A percentile compares a stretch with the other conserved stretches of the same genome.
Conservation (phyloP, 2,888 invertebrate species). For the Patella pellucida region DNA sequence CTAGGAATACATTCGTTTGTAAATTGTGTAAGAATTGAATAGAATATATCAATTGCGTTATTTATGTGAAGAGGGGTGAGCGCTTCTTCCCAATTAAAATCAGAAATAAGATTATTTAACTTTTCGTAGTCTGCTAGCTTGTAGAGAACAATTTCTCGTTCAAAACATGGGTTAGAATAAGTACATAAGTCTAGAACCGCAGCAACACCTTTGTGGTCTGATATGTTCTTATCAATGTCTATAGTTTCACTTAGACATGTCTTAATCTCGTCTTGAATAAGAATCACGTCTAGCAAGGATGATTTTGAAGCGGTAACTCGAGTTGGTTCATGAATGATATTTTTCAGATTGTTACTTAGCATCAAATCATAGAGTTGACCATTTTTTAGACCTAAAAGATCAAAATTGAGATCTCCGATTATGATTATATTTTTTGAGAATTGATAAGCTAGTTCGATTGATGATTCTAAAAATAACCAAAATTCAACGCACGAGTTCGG, state of each 20-base stretch:
- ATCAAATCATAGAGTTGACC: background rate
- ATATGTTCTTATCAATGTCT: background rate
- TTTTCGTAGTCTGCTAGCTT: background rate
- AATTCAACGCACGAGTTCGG: too few species aligned
- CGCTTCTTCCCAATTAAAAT: background rate
- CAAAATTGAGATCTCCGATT: background rate
- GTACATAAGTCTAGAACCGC: background rate
- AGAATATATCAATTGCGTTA: background rate
- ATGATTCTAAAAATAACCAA: too few species aligned
- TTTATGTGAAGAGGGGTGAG: background rate
- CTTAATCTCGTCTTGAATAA: background rate
- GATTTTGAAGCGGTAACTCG: background rate
- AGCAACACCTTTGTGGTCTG: constrained; percentile 3
- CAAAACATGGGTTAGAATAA: background rate
- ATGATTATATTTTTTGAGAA: too few species aligned
- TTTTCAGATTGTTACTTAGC: background rate
- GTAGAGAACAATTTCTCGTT: background rate
- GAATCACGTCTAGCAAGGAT: background rate
- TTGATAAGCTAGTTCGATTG: too few species aligned
- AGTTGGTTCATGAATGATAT: background rate
- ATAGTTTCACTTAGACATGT: background rate
- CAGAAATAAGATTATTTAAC: background rate
- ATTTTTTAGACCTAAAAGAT: background rate
- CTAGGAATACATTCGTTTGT: background rate
- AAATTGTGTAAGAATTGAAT: background rate